A percentile compares a stretch with the other conserved stretches of the same genome.
These are phyloP conservation scores for Astyanax mexicanus DNA, from an alignment of 2,797 vertebrate genomes.

Conservation along the genomic window DNA sequence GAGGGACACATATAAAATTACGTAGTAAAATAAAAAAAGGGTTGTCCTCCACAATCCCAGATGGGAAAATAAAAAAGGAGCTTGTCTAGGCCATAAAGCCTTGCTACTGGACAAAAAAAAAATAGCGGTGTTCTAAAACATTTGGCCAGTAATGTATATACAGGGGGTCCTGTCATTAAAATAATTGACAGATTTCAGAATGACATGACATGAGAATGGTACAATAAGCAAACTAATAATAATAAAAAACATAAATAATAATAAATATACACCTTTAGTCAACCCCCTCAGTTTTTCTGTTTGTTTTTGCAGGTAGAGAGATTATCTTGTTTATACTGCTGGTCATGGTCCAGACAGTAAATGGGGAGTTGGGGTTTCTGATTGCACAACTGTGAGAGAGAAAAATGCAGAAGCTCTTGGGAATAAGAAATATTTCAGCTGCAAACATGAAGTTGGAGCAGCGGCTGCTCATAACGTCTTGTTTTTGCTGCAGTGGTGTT, in stretches of 20 bases:
- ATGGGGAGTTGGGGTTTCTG: constrained; percentile 57
- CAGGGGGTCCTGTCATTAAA: no score
- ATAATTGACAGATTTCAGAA: no score
- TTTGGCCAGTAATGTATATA: no score
- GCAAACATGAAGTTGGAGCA: constrained; percentile 66
- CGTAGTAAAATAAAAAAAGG: no score
- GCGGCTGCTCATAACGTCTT: constrained; percentile 49
- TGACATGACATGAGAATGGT: not conserved
- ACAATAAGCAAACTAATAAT: not conserved
- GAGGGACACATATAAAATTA: no score
- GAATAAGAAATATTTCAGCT: constrained; percentile 76
- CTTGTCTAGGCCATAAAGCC: no score
- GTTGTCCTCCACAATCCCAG: no score
- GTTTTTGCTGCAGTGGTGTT: constrained; percentile 20
- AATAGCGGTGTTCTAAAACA: no score
- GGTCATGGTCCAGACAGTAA: constrained; percentile 73
- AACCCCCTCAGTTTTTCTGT: constrained; percentile 50
- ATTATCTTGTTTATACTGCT: constrained; percentile 64
- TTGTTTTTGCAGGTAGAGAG: constrained; percentile 65
- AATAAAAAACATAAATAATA: no score
- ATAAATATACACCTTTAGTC: no score
- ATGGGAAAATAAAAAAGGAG: no score
- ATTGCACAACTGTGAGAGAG: constrained; percentile 76
- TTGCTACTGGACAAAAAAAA: no score
- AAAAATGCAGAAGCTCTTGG: constrained; percentile 75